Base-by-base conservation (phyloP, 2,888 invertebrate genomes). In the Callimorpha dominula region DNA sequence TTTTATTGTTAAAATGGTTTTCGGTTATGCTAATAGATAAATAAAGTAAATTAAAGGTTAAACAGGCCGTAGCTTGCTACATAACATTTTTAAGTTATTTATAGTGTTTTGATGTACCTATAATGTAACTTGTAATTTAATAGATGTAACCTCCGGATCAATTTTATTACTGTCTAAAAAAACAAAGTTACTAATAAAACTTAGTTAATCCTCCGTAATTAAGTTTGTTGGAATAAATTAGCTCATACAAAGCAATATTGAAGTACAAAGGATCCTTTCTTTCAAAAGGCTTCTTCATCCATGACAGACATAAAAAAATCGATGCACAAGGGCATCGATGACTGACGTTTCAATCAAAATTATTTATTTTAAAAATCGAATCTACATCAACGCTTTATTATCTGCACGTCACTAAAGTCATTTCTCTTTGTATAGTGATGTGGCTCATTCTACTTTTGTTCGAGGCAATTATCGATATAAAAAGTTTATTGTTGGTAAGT, bases 331-430 rank as follows among this genome's bases (percentile, higher is more conserved):
- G 85, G 81, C 80, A 80, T 78, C 77, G 68, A 78, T 86, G 90
- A 91, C 76, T 91, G 92, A 92, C 91, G 88, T 85, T 88, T 92
- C 89, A 92, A 93, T 93, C 88, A 90, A 88, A 89, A 86, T 83
- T 84, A 89, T 90, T 92, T 89, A 91, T 90, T 89, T 89, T 81
- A 88, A 83, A 89, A 84, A 88, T 87, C 83, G 81, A 84, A 86
- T 50, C 57, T 46, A 60, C 60, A 68, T 85, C 85, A 87, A 91
- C 73, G 84, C 85, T 86, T 89, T 86, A 86, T 88, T 87, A 85
- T 84, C 87, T 88, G 88, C 88, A 78, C 88, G 83, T 87, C 90
- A 88, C 88, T 88, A 87, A 76, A 60, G 17, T 40, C 74, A 76
- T 76, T 69, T 65, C 80, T 71, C 82, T 85, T 88, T 88, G 84